phyloP scores from a whole-genome alignment of 2,888 invertebrate species.

The Erebia aethiops region DNA sequence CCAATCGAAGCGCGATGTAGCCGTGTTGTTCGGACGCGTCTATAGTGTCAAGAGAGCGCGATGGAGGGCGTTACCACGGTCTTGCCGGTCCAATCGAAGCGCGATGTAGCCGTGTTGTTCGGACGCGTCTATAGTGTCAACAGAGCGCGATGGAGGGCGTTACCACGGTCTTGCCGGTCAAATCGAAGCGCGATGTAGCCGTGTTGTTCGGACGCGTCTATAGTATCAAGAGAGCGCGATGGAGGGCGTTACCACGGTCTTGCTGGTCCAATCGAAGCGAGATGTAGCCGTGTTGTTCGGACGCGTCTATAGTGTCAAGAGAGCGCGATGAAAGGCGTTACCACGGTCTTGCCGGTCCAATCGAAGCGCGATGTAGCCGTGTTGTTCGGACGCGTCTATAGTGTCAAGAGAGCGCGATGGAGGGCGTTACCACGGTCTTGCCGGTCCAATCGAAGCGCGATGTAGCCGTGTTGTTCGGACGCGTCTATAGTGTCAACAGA shows the following conservation, averaged over 20 bases:
- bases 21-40: too few species aligned
- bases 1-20: slow-evolving; percentile 67
- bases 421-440: slow-evolving; percentile 85
- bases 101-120: too few species aligned
- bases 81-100: slow-evolving; percentile 69
- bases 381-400: neutral
- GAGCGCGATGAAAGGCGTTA: slow-evolving; percentile 50
- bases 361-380: slow-evolving; percentile 82
- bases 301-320: neutral
- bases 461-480: too few species aligned
- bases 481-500: too few species aligned
- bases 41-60: neutral
- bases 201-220: neutral
- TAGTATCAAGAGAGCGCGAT: neutral
- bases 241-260: slow-evolving; percentile 83
- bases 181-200: slow-evolving; percentile 85
- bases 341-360: slow-evolving; percentile 94
- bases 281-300: neutral
- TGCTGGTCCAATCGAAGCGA: slow-evolving; percentile 95
- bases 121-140: neutral
- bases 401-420: neutral
- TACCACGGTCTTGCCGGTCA: slow-evolving; percentile 93
- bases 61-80: too few species aligned
- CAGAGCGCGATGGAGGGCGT: slow-evolving; percentile 32
- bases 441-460: slow-evolving; percentile 94